Evolutionary conservation across 2,888 invertebrate species (phyloP).

Genomic region (Pandemis heparana): DNA sequence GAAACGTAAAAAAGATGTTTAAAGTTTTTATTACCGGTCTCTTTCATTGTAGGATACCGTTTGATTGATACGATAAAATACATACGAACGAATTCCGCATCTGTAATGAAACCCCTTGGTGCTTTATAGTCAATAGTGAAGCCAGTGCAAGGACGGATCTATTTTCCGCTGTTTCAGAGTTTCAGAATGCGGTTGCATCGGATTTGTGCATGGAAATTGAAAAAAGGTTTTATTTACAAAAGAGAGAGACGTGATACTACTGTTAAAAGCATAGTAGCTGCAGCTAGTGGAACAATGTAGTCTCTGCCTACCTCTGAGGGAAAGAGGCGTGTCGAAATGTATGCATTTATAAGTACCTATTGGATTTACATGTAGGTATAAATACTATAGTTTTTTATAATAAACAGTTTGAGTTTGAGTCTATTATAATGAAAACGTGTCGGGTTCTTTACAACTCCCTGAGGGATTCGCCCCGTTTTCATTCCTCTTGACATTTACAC

Average conservation of each 20-base stretch:
- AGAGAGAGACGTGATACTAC: neutral
- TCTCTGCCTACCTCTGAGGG: too few species aligned
- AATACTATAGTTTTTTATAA: too few species aligned
- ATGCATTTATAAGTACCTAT: too few species aligned
- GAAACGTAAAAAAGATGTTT: constrained; percentile 41
- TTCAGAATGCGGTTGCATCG: constrained; percentile 25
- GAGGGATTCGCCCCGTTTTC: neutral
- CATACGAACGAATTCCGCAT: constrained; percentile 12
- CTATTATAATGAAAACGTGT: too few species aligned
- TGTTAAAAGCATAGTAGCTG: too few species aligned
- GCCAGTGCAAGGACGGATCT: constrained; percentile 24
- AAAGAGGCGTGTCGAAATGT: too few species aligned
- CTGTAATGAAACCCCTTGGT: constrained; percentile 5
- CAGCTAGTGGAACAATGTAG: too few species aligned
- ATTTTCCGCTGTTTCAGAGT: constrained; percentile 24
- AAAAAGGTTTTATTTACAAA: constrained; percentile 26
- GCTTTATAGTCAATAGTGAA: constrained; percentile 18
- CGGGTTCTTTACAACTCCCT: too few species aligned
- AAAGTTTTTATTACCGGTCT: constrained; percentile 28
- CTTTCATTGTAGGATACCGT: constrained; percentile 17
- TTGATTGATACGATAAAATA: constrained; percentile 25
- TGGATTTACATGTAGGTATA: too few species aligned
- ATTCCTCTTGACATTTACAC: neutral
- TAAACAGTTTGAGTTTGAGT: too few species aligned
- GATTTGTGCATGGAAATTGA: constrained; percentile 32